These are phyloP conservation scores for Syngnathus rostellatus DNA, from an alignment of 2,797 vertebrate genomes.

Conservation along the genomic window DNA sequence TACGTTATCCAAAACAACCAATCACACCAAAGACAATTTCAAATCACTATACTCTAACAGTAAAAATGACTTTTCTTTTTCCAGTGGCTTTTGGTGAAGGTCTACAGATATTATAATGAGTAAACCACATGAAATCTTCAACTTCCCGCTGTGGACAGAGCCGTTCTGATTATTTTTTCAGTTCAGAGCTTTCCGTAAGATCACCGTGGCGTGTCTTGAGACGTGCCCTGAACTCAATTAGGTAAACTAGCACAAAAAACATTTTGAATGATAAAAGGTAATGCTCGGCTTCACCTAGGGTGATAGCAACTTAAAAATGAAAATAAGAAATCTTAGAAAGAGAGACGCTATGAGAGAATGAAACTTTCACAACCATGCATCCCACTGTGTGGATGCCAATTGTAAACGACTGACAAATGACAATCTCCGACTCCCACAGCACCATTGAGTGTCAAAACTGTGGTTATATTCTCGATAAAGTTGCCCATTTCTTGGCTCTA, in stretches of 20 bases:
- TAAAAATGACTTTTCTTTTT: not conserved
- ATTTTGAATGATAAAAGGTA: not conserved
- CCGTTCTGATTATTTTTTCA: not conserved
- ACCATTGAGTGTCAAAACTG: not conserved
- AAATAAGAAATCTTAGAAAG: not conserved
- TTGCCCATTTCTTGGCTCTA: not conserved
- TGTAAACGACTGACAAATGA: not conserved
- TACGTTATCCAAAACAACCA: not conserved
- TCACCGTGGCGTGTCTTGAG: not conserved
- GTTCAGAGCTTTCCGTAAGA: not conserved
- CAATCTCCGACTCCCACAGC: not conserved
- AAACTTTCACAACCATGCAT: not conserved
- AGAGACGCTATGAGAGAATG: not conserved
- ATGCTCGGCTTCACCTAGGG: not conserved
- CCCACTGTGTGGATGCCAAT: not conserved
- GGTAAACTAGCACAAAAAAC: not conserved
- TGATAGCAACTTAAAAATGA: not conserved
- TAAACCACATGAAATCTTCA: not conserved
- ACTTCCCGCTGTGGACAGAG: not conserved
- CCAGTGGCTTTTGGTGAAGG: not conserved
- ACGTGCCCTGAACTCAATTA: slow-evolving; percentile 1
- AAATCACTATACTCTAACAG: not conserved
- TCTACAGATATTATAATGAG: not conserved
- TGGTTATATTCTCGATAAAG: not conserved
- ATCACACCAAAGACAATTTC: not conserved